Evolutionary conservation across 2,888 invertebrate genomes (phyloP).

Genomic region (Erebia aethiops): DNA sequence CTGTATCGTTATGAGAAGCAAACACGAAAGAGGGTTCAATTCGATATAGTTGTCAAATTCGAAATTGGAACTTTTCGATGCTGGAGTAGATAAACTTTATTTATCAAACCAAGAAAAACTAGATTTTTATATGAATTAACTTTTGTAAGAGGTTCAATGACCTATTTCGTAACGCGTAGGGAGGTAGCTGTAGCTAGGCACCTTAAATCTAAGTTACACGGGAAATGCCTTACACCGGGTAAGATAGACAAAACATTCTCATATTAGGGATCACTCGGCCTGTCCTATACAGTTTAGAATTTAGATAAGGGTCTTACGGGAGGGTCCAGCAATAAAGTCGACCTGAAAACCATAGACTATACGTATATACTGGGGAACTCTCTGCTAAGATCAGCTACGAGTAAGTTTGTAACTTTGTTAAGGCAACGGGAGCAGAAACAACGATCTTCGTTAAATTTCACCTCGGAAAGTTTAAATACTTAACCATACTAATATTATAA

Average conservation of each 20-base stretch:
- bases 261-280: not conserved
- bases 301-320: constrained; percentile 20
- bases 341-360: constrained; percentile 22
- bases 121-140: too few relatives aligned
- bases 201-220: not conserved
- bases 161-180: too few relatives aligned
- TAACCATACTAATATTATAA: too few relatives aligned
- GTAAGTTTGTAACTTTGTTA: constrained; percentile 25
- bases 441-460: constrained; percentile 20
- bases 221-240: not conserved
- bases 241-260: not conserved
- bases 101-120: too few relatives aligned
- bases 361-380: too few relatives aligned
- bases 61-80: too few relatives aligned
- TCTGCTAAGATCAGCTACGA: constrained; percentile 13
- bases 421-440: constrained; percentile 16
- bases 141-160: too few relatives aligned
- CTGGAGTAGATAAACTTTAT: too few relatives aligned
- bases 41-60: too few relatives aligned
- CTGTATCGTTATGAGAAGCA: too few relatives aligned
- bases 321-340: constrained; percentile 16
- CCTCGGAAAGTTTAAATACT: constrained; percentile 15
- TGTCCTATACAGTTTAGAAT: constrained; percentile 19
- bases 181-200: not conserved
- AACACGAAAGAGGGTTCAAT: too few relatives aligned